Percentiles rank a stretch among this genome's conserved stretches.
Conservation (phyloP, 2,888 invertebrate species). For the Cryptocheilus praepositus region DNA sequence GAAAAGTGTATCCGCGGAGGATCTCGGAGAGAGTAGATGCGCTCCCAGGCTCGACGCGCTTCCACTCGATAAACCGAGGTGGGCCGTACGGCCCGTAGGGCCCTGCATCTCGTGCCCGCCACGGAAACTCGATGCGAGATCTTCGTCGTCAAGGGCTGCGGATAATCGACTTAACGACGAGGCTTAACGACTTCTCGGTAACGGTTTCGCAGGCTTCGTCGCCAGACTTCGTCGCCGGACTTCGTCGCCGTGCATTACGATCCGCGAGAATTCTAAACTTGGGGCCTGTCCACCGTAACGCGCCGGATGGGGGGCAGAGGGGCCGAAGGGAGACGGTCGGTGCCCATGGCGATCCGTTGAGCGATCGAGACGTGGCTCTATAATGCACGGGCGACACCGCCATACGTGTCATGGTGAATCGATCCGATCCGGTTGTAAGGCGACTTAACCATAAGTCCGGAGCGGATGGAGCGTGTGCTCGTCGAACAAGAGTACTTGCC, state of each 20-base stretch:
- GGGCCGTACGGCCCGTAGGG: constrained; percentile 15
- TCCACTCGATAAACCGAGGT: constrained; percentile 42
- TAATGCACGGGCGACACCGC: constrained; percentile 56
- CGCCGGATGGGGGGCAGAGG: no score
- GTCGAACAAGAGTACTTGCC: constrained; percentile 49
- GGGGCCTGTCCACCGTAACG: constrained; percentile 30
- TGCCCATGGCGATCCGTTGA: constrained; percentile 14
- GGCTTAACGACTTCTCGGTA: constrained; percentile 63
- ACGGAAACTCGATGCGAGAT: constrained; percentile 58
- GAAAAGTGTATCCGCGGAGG: no score
- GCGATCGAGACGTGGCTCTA: constrained; percentile 38
- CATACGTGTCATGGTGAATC: constrained; percentile 62
- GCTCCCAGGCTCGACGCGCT: not conserved
- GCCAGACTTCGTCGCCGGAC: constrained; percentile 24
- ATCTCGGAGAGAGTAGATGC: constrained; percentile 3
- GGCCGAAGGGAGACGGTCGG: not conserved
- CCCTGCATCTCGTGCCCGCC: constrained; percentile 11
- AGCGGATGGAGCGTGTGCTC: constrained; percentile 44
- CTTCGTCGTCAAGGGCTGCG: constrained; percentile 54
- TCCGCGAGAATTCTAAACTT: constrained; percentile 54
- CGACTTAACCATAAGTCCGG: constrained; percentile 55
- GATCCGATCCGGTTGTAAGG: constrained; percentile 65
- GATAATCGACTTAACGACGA: constrained; percentile 65
- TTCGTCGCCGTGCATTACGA: constrained; percentile 44
- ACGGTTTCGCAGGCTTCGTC: constrained; percentile 44